Evolutionary conservation across 2,888 invertebrate species (phyloP), one percentile per base, ranked within the genome.

Genomic region (Rotaria magnacalcarata): DNA sequence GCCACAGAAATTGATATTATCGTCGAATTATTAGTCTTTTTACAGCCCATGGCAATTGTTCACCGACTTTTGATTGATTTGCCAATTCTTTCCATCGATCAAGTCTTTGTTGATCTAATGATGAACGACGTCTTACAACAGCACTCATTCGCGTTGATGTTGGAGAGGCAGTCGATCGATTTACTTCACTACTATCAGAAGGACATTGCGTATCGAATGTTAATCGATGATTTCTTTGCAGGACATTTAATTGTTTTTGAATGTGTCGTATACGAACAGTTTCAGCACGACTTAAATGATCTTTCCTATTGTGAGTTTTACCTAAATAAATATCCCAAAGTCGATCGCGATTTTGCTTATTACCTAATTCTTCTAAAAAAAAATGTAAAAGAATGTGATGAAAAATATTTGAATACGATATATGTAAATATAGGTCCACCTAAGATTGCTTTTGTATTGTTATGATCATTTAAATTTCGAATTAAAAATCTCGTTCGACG

Each of bases 321-420:
- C 47, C 80, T 11, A 80, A 24, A 80, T 80, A 80, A 11, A 80
- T 43, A 47, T 80, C 24, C 80, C 80, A 80, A 24, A 80, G 47
- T 47, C 47, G 43, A 80, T 80, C 47, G 11, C 80, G 80, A 47
- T 80, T 80, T n/a, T 80, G 19, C n/a, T 80, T 80, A 80, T 80
- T 14, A 0, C 7, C 80, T 47, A 80, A 47, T 47, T 80, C 80
- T 47, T 80, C 80, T 80, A 47, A 27, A 34, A 2, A 67, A 67
- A 16, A 52, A 11, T 1, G 27, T 7, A 27, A 34, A 41, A 50
- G 50, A 50, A 16, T 34, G 34, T 4, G 34, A 60, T n/a, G 2
- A 11, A 1, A 60, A 60, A 24, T 24, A 8, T 24, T 56, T 8
- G 56, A 67, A 16, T 19, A 19, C 24, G 6, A 27, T 27, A 11